These are phyloP conservation scores for Lasioglossum baleicum DNA, from an alignment of 1,140 invertebrate genomes.

Conservation along the genomic window DNA sequence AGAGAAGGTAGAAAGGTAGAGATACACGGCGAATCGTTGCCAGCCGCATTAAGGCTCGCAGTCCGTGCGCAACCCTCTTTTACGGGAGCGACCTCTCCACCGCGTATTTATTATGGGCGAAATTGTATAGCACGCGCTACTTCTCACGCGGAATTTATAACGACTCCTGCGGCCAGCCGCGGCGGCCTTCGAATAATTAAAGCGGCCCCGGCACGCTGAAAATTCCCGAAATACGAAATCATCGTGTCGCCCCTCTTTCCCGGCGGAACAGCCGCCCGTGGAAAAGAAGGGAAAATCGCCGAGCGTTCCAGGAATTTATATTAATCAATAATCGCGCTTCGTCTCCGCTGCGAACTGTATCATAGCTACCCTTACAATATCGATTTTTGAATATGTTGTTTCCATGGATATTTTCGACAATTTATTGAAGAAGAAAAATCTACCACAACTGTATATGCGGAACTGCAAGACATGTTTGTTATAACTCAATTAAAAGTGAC, in stretches of 20 bases:
- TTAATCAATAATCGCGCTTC: not conserved
- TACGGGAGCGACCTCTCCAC: constrained; percentile 38
- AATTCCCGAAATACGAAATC: constrained; percentile 24
- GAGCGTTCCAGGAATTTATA: not conserved
- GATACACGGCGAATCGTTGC: constrained; percentile 21
- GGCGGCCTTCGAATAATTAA: constrained; percentile 35
- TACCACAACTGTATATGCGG: too few relatives aligned
- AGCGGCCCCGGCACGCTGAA: constrained; percentile 18
- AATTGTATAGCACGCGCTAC: constrained; percentile 35
- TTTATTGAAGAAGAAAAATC: too few relatives aligned
- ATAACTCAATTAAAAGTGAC: too few relatives aligned
- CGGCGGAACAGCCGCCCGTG: too few relatives aligned
- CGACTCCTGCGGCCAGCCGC: constrained; percentile 4
- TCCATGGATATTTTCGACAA: too few relatives aligned
- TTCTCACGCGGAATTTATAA: constrained; percentile 49
- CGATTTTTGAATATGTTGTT: too few relatives aligned
- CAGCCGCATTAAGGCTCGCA: constrained; percentile 52
- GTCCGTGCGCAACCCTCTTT: constrained; percentile 35
- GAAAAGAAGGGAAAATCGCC: not conserved
- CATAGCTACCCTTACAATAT: too few relatives aligned
- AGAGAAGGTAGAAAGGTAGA: not conserved
- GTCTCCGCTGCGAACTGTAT: not conserved
- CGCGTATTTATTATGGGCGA: constrained; percentile 43
- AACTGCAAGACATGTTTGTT: too few relatives aligned
- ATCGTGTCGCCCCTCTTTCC: not conserved